phyloP scores from a whole-genome alignment of 2,113 vertebrate genomes.

The Leptocoma aspasia region DNA sequence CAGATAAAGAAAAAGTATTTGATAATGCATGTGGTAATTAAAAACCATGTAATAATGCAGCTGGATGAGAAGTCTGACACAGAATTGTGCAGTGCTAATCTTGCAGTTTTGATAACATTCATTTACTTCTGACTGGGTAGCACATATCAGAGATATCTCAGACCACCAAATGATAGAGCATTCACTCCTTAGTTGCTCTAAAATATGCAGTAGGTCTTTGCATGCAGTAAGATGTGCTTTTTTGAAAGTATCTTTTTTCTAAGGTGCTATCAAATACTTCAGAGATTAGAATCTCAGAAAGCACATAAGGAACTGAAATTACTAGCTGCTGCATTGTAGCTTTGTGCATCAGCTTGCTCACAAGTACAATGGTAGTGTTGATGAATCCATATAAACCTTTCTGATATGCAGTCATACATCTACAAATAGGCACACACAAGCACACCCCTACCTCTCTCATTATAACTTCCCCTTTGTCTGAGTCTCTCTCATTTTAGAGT shows the following conservation, averaged over 20 bases:
- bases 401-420: neutral
- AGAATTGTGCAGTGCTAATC: neutral
- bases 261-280: neutral
- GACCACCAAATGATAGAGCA: neutral
- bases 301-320: neutral
- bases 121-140: neutral
- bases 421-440: neutral
- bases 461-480: neutral
- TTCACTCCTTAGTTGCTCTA: neutral
- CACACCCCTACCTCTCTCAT: neutral
- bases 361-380: accelerated
- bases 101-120: conserved; percentile 3
- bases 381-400: neutral
- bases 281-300: neutral
- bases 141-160: neutral
- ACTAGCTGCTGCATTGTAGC: neutral
- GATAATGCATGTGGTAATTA: neutral
- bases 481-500: neutral
- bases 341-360: neutral
- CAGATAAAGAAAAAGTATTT: neutral
- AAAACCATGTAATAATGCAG: neutral
- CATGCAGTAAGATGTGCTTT: neutral
- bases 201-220: neutral
- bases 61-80: neutral
- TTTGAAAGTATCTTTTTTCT: neutral